phyloP scores from a whole-genome alignment of 2,113 vertebrate genomes.

The Cyanistes caeruleus region DNA sequence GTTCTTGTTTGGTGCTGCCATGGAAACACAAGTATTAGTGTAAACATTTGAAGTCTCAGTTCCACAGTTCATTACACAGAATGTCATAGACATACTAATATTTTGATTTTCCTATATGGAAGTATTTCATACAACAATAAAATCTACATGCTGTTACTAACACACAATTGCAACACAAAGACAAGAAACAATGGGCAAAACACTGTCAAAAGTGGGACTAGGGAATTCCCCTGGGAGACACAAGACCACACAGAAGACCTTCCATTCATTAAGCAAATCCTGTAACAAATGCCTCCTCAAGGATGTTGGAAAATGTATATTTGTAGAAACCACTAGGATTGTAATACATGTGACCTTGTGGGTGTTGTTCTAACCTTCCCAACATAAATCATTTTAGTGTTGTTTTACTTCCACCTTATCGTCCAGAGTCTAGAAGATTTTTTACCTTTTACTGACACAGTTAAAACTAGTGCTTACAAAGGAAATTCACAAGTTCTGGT shows the following conservation, averaged over 20 bases:
- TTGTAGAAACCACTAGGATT: neutral
- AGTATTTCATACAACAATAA: neutral
- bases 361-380: neutral
- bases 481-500: neutral
- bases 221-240: neutral
- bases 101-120: neutral
- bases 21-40: neutral
- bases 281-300: neutral
- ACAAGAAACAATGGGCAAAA: neutral
- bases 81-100: neutral
- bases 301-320: neutral
- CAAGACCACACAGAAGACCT: fast-evolving
- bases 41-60: neutral
- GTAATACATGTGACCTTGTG: neutral
- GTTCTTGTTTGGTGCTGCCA: neutral
- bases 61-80: neutral
- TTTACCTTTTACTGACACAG: neutral
- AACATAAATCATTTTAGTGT: neutral
- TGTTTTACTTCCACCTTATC: neutral
- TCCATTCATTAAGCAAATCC: neutral
- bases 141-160: neutral
- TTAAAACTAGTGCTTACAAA: neutral
- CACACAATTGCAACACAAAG: neutral
- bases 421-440: neutral
- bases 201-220: neutral